Evolutionary conservation across 2,888 invertebrate species (phyloP).

Genomic region (Trachelus tabidus): DNA sequence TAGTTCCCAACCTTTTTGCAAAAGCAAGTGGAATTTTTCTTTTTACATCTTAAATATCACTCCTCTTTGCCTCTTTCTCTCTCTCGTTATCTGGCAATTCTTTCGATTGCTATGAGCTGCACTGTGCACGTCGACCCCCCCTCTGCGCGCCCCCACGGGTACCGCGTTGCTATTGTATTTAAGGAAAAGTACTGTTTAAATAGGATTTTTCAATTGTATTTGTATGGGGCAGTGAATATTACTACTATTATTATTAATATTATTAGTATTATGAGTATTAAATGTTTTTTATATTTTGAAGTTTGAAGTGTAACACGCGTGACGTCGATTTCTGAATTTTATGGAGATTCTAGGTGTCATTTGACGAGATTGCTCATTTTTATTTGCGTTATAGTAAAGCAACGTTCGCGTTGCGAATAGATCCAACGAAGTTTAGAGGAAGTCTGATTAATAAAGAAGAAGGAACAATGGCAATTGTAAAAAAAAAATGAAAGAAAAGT

Average conservation of each 20-base stretch:
- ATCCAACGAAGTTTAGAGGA: neutral
- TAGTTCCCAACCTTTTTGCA: neutral
- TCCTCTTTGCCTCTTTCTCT: neutral
- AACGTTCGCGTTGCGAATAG: neutral
- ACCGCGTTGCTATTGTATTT: neutral
- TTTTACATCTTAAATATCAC: neutral
- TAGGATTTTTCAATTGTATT: slow-evolving; percentile 55
- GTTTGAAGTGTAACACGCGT: neutral
- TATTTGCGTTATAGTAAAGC: neutral
- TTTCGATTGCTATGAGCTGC: neutral
- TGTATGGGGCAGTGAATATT: slow-evolving; percentile 21
- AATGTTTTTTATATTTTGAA: slow-evolving; percentile 48
- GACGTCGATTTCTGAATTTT: neutral
- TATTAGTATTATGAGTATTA: slow-evolving; percentile 50
- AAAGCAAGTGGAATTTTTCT: neutral
- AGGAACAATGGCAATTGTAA: neutral
- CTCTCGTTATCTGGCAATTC: neutral
- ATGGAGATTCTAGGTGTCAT: neutral
- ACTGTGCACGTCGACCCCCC: neutral
- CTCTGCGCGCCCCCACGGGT: neutral
- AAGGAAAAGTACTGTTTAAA: slow-evolving; percentile 42
- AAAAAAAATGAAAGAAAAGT: neutral
- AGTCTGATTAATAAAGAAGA: neutral
- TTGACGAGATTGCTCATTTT: neutral
- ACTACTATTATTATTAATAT: neutral